Evolutionary conservation across 2,797 vertebrate genomes (phyloP).

Genomic region (Coranthus polyacanthus): DNA sequence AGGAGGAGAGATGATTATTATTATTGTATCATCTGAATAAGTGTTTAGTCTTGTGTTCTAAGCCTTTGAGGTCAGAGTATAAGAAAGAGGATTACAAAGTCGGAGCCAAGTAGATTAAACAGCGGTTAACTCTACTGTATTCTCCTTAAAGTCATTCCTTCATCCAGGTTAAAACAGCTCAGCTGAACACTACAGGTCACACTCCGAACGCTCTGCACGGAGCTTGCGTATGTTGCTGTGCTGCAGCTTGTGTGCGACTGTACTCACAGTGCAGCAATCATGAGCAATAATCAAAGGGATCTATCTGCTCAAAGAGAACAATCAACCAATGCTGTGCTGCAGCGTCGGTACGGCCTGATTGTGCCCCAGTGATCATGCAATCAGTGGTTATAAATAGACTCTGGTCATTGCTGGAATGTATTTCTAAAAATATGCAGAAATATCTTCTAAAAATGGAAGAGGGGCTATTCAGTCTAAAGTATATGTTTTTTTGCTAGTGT

Average conservation of each 20-base stretch:
- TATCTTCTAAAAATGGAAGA: conserved; percentile 32
- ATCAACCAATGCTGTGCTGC: conserved; percentile 43
- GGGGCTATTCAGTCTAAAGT: conserved; percentile 15
- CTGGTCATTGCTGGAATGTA: conserved; percentile 44
- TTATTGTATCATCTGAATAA: conserved; percentile 74
- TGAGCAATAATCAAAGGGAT: conserved; percentile 62
- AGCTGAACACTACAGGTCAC: conserved; percentile 45
- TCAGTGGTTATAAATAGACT: conserved; percentile 66
- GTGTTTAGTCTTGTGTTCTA: conserved; percentile 62
- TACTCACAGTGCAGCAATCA: conserved; percentile 48
- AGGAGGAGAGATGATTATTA: conserved; percentile 69
- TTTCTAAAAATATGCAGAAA: conserved; percentile 59
- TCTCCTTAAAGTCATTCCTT: conserved; percentile 48
- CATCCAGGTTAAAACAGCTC: conserved; percentile 25
- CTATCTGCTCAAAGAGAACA: conserved; percentile 53
- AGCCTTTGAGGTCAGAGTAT: conserved; percentile 71
- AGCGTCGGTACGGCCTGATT: conserved; percentile 39
- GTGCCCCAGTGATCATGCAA: conserved; percentile 47
- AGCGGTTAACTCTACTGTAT: conserved; percentile 43
- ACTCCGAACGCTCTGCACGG: conserved; percentile 23
- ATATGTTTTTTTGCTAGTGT: conserved; percentile 1
- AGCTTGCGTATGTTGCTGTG: background rate
- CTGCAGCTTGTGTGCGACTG: background rate
- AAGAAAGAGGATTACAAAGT: conserved; percentile 76
- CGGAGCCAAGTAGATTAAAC: conserved; percentile 74